These are phyloP conservation scores for Caenorhabditis virilis DNA, from an alignment of 2,888 invertebrate genomes.

Conservation along the genomic window DNA sequence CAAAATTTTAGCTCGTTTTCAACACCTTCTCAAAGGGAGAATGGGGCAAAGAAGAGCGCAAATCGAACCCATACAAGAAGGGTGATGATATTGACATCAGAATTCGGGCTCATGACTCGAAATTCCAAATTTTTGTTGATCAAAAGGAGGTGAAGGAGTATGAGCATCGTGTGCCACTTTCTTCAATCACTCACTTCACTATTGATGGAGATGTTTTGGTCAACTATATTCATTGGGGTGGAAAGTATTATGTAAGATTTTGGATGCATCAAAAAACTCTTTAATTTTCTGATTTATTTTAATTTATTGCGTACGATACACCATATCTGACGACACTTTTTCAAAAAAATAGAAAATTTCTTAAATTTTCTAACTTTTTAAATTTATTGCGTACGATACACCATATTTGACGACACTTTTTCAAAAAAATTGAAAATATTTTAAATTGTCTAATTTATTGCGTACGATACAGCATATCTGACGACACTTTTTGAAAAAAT, in stretches of 20 bases:
- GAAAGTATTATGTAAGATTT: conserved; percentile 65
- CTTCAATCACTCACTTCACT: conserved; percentile 66
- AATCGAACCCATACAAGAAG: conserved; percentile 67
- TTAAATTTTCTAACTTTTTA: no score
- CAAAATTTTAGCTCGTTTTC: conserved; percentile 59
- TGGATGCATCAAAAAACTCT: no score
- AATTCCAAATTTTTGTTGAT: conserved; percentile 65
- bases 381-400: no score
- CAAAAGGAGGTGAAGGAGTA: conserved; percentile 68
- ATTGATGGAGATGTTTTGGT: conserved; percentile 66
- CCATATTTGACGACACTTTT: neutral
- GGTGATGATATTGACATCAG: conserved; percentile 68
- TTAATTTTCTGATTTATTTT: neutral
- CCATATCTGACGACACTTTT: neutral
- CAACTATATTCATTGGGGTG: conserved; percentile 67
- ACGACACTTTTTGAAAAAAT: no score
- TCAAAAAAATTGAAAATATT: no score
- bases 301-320: no score
- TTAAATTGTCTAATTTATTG: no score
- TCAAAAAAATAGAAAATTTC: no score
- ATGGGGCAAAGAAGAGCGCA: conserved; percentile 69
- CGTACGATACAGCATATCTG: neutral
- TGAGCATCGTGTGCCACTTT: conserved; percentile 66
- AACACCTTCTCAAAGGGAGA: conserved; percentile 68
- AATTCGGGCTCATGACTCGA: conserved; percentile 67